These are phyloP conservation scores for Drosophila greeni DNA, from an alignment of 2,888 invertebrate species.

Conservation along the genomic window DNA sequence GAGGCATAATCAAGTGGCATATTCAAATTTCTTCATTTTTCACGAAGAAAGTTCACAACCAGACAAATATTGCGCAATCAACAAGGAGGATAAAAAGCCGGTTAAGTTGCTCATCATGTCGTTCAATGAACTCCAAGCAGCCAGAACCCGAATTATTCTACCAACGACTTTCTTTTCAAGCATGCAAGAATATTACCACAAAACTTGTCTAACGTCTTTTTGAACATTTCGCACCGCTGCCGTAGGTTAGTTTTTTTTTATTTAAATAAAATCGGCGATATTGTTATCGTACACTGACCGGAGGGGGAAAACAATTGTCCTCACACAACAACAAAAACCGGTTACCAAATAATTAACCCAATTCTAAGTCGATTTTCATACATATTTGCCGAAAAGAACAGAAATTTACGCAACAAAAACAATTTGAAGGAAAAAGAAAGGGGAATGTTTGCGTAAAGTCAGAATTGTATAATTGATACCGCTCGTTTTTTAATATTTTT, in stretches of 20 bases:
- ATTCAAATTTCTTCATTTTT: background rate
- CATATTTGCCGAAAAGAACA: background rate
- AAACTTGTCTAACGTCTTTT: slow-evolving; percentile 22
- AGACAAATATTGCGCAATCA: background rate
- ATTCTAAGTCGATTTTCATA: slow-evolving; percentile 11
- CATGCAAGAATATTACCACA: background rate
- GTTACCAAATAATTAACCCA: slow-evolving; percentile 5
- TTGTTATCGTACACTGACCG: slow-evolving; percentile 5
- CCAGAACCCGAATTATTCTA: background rate
- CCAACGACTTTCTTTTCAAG: background rate
- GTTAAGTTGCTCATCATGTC: slow-evolving; percentile 1
- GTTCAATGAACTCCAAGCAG: slow-evolving; percentile 20
- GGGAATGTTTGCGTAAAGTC: background rate
- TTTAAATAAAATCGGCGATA: slow-evolving; percentile 2
- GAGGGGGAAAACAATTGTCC: slow-evolving; percentile 1
- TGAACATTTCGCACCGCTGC: background rate
- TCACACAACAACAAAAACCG: background rate
- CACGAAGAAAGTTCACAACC: background rate
- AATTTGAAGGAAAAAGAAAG: background rate
- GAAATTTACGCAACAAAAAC: background rate
- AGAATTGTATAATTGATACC: background rate
- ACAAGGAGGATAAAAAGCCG: slow-evolving; percentile 3
- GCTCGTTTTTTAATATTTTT: background rate
- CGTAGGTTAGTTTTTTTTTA: slow-evolving; percentile 2
- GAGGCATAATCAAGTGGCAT: background rate